Base-by-base conservation (phyloP, 1,140 invertebrate species). In the Trichogramma pretiosum region DNA sequence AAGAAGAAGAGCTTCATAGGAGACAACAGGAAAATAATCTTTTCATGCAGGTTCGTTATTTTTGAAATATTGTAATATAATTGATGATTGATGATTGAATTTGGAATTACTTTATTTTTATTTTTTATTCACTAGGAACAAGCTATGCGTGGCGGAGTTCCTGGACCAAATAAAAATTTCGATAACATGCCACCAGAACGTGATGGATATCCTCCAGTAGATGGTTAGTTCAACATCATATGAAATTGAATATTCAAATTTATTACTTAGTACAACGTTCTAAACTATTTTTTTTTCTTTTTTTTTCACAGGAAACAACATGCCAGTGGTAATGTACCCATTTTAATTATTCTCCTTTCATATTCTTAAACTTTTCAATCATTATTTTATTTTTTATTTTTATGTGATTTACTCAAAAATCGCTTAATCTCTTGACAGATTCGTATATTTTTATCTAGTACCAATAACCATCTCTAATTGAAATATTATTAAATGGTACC, bases 1-100 rank as follows among this genome's bases (percentile, higher is more conserved):
- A 89, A 64, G 85, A 90, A 64, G 88, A 91, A 62, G 86, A 91
- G 59, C 67, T 90, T 56, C 79, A 86, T 36, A 76, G 85, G 38
- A 71, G 85, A 21, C 84, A 87, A 62, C 84, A 88, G 65, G 85
- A 89, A 72, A 87, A 87, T 65, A 84, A 80, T 52, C 68, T 87
- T 30, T 86, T 87, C 48, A 84, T 86, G 76, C 83, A 88, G 77
- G 82, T 82, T 52, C 43, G 32, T 58, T 51, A 37, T 40, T 45
- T 50, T 47, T 18, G 2, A 23, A 37, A 33, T 11, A 33, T 7
- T n/a, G 24, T 36, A 18, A 17, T 14, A 32, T 14, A 7, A 4
- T 32, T 40, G 24, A 22, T 30, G 17, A 30, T 47, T 47, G 8
- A 38, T 19, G n/a, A 16, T 16, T 16, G 16, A 32, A 1, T 21